These are phyloP conservation scores for Ruditapes philippinarum DNA, from an alignment of 1,140 invertebrate genomes.

Conservation along the genomic window DNA sequence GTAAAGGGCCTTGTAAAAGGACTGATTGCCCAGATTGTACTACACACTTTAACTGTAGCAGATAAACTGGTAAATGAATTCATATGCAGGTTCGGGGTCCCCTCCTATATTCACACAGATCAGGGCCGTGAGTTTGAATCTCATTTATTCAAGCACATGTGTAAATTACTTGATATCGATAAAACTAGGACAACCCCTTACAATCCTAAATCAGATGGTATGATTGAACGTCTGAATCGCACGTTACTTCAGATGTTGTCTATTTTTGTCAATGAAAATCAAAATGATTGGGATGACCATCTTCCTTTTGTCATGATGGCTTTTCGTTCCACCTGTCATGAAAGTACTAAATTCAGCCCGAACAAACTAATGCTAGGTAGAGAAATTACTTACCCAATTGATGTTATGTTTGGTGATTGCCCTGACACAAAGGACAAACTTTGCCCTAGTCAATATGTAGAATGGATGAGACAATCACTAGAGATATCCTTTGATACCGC, in stretches of 20 bases:
- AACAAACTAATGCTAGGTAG: not conserved
- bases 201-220: slow-evolving; percentile 71
- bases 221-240: slow-evolving; percentile 73
- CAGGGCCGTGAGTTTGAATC: slow-evolving; percentile 79
- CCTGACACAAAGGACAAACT: not conserved
- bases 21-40: not conserved
- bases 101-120: slow-evolving; percentile 64
- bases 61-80: slow-evolving; percentile 72
- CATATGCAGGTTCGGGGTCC: slow-evolving; percentile 62
- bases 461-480: not conserved
- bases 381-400: not conserved
- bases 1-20: not conserved
- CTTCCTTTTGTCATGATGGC: slow-evolving; percentile 19
- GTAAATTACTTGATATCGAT: slow-evolving; percentile 65
- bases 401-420: not conserved
- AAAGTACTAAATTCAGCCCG: not conserved
- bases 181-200: slow-evolving; percentile 71
- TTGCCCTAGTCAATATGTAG: slow-evolving; percentile 10
- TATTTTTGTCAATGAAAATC: not conserved
- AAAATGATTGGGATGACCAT: slow-evolving; percentile 1
- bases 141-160: slow-evolving; percentile 67
- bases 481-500: not conserved
- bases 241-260: slow-evolving; percentile 16
- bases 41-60: slow-evolving; percentile 67
- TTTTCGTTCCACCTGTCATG: not conserved